These are phyloP conservation scores for Aphidius ervi DNA, from an alignment of 1,140 invertebrate genomes.

Conservation along the genomic window DNA sequence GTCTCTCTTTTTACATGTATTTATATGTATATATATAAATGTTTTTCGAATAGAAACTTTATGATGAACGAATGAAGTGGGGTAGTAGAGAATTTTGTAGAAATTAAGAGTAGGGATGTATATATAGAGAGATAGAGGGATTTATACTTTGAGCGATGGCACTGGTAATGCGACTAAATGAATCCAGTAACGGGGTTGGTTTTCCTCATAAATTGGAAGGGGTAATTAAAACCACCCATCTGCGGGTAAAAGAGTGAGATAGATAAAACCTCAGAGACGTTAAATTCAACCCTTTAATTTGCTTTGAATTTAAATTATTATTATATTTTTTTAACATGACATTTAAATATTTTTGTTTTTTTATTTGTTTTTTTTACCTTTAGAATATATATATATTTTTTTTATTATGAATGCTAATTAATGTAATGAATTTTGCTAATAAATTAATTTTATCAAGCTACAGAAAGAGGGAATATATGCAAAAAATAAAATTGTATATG, in stretches of 20 bases:
- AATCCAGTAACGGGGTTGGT: constrained; percentile 45
- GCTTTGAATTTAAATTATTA: neutral
- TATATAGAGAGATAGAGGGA: neutral
- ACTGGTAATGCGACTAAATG: constrained; percentile 38
- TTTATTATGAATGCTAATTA: no score
- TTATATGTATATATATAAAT: constrained; percentile 1
- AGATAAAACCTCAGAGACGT: constrained; percentile 33
- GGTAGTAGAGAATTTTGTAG: neutral
- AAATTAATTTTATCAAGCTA: no score
- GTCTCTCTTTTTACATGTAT: no score
- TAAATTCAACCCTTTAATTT: constrained; percentile 15
- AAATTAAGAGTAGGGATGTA: neutral
- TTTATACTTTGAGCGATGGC: constrained; percentile 22
- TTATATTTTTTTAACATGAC: neutral
- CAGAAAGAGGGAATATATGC: no score
- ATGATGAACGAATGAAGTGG: constrained; percentile 2
- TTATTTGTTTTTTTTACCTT: constrained; percentile 14
- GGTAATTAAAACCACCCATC: constrained; percentile 46
- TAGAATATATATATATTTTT: neutral
- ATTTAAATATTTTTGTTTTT: neutral
- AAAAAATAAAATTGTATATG: neutral
- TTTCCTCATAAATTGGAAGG: constrained; percentile 36
- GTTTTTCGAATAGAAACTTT: neutral
- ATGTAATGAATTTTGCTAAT: no score
- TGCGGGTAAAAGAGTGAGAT: constrained; percentile 30